A percentile compares a stretch with the other conserved stretches of the same genome.
Conservation (phyloP, 1,140 invertebrate genomes). For the Drosophila baimaii region DNA sequence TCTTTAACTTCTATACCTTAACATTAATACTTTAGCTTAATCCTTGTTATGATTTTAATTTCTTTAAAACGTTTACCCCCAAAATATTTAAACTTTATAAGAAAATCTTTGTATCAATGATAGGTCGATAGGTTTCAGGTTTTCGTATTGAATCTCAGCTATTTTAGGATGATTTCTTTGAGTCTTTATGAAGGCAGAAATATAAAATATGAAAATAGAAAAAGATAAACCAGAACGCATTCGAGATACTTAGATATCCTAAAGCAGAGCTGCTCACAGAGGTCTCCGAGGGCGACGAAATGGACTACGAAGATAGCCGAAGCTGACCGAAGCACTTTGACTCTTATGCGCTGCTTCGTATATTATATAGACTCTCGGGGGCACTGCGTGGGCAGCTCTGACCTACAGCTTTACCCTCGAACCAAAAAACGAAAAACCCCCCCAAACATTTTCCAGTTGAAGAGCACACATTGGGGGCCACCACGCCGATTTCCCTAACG, state of each 20-base stretch:
- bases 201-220: neutral
- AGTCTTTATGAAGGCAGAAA: neutral
- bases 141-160: neutral
- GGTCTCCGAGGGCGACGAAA: neutral
- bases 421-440: constrained; percentile 23
- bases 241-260: constrained; percentile 43
- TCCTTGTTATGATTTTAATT: constrained; percentile 1
- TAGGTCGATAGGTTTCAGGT: neutral
- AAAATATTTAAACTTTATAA: neutral
- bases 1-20: neutral
- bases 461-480: constrained; percentile 70
- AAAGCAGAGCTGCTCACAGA: constrained; percentile 3
- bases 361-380: too few relatives aligned
- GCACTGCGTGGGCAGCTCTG: neutral
- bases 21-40: neutral
- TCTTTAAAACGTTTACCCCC: neutral
- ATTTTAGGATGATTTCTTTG: neutral
- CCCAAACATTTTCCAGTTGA: constrained; percentile 75
- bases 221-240: constrained; percentile 19
- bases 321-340: neutral
- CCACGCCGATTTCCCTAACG: constrained; percentile 66
- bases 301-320: neutral
- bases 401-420: neutral
- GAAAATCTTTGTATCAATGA: neutral
- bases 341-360: too few relatives aligned